Conservation (phyloP, 2,113 vertebrate species). For the Cairina moschata region DNA sequence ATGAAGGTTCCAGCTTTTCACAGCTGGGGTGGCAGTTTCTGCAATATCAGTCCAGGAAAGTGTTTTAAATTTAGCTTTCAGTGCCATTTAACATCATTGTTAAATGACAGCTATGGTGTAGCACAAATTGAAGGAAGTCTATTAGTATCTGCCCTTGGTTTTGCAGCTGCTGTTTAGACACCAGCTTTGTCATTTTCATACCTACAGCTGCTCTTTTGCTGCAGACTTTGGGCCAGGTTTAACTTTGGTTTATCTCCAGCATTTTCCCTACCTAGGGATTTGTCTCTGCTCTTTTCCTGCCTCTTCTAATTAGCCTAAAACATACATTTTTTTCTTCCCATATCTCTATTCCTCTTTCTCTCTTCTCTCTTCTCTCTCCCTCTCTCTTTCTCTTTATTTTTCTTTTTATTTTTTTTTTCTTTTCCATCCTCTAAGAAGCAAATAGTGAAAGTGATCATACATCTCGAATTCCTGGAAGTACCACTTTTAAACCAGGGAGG, state of each 20-base stretch:
- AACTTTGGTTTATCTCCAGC: background rate
- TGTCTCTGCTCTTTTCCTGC: background rate
- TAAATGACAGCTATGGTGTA: background rate
- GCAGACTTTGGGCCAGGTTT: background rate
- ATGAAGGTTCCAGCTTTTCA: background rate
- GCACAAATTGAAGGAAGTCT: background rate
- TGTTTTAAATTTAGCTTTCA: background rate
- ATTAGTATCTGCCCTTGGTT: background rate
- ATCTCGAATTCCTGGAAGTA: background rate
- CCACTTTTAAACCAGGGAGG: background rate
- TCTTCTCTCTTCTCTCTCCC: too few species aligned
- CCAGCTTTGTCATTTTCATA: background rate
- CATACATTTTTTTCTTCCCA: background rate
- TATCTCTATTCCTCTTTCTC: background rate
- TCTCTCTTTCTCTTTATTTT: background rate
- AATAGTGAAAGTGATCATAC: background rate
- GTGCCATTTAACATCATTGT: background rate
- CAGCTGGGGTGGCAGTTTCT: background rate
- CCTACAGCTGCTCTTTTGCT: background rate
- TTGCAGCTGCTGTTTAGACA: background rate
- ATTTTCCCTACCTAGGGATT: background rate
- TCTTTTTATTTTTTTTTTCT: background rate
- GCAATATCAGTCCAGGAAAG: background rate
- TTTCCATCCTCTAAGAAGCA: background rate
- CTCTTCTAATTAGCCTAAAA: background rate